Evolutionary conservation across 1,140 invertebrate genomes (phyloP).

Genomic region (Cydia pomonella): DNA sequence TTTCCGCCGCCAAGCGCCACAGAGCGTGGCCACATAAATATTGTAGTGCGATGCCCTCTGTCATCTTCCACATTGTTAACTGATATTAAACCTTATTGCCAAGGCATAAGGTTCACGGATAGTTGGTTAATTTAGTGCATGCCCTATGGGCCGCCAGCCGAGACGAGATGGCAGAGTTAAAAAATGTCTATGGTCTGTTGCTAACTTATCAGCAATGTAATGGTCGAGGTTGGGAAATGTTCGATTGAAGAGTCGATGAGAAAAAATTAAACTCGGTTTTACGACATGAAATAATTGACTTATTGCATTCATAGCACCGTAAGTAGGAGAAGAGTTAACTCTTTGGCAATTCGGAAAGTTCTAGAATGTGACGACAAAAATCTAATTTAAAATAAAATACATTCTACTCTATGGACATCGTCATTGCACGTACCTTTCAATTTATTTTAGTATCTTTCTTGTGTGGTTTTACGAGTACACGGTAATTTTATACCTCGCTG

Average conservation of each 20-base stretch:
- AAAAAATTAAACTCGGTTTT: neutral
- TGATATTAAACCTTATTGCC: too few species aligned
- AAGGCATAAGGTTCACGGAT: too few species aligned
- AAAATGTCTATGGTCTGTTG: conserved; percentile 13
- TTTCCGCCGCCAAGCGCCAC: conserved; percentile 12
- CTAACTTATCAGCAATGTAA: neutral
- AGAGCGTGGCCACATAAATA: conserved; percentile 27
- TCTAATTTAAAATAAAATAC: too few species aligned
- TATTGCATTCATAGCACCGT: neutral
- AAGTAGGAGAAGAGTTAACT: too few species aligned
- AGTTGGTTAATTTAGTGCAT: neutral
- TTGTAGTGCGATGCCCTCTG: conserved; percentile 26
- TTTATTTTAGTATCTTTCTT: too few species aligned
- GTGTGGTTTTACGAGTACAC: too few species aligned
- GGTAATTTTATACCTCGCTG: too few species aligned
- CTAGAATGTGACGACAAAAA: too few species aligned
- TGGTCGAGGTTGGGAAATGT: neutral
- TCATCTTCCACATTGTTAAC: too few species aligned
- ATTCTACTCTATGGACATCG: too few species aligned
- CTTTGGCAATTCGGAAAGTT: too few species aligned
- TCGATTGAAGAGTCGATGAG: neutral
- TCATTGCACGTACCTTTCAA: too few species aligned
- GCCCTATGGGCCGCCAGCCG: conserved; percentile 13
- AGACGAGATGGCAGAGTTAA: neutral
- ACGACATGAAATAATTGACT: neutral